Evolutionary conservation across 2,113 vertebrate genomes (phyloP), one percentile per base, ranked within the genome.

Genomic region (Hippopotamus amphibius): DNA sequence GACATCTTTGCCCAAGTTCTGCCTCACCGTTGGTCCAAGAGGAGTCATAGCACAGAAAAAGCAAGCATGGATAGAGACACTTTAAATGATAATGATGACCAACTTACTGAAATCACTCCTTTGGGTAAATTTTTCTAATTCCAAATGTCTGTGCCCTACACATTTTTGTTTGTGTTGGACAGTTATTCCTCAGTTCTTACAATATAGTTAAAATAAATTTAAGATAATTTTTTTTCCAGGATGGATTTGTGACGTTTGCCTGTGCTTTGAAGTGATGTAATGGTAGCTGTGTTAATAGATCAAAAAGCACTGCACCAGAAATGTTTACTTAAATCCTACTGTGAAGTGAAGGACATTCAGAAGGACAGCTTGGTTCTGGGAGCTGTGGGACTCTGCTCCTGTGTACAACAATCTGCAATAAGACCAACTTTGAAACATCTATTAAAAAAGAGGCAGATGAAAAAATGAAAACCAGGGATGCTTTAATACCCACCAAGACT

Each of bases 1-100:
- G 65, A 91, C 37, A 13, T n/a, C 55, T 59, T 83, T 61, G 57
- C 4, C 77, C 26, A 76, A 43, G n/a, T 72, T 90, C 71, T 85
- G 21, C 16, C 61, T 92, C 79, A 87, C 57, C 37, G 81, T 97
- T 94, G 71, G 46, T 76, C 46, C 30, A 88, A 57, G 79, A 90
- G 33, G 81, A 24, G 59, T 61, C 82, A 28, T 2, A 84, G 48
- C 59, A 65, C 7, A 48, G 24, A 59, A 84, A 79, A 13, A 95
- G 26, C 84, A 88, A 83, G 7, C n/a, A 41, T 33, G 65, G 26
- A n/a, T 9, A 14, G 74, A 86, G 50, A 88, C 41, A 30, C 28
- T 90, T 74, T n/a, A 41, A 79, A 41, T 8, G 28, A 48, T 22
- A 86, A 5, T 13, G 17, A 79, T 69, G 30, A 43, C 21, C 3